Conservation (phyloP, 2,797 vertebrate genomes). For the Squalus acanthias region DNA sequence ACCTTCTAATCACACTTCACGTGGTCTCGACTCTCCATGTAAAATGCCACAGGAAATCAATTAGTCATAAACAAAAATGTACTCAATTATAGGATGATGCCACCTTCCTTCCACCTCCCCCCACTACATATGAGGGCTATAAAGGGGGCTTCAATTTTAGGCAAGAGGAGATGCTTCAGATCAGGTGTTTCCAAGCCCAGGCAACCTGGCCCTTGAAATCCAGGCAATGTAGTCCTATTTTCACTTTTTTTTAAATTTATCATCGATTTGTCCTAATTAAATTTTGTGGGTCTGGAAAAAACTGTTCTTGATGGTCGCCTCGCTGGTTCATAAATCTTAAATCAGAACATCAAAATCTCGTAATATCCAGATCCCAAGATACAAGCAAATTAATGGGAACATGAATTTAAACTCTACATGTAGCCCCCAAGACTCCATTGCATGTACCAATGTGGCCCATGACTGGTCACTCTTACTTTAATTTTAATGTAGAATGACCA, state of each 20-base stretch:
- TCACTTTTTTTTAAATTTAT: not conserved
- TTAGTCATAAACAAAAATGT: not conserved
- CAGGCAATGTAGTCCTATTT: not conserved
- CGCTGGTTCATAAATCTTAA: not conserved
- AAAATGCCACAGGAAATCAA: not conserved
- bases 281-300: not conserved
- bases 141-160: not conserved
- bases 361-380: not conserved
- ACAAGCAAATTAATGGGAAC: not conserved
- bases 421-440: not conserved
- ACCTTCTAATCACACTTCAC: not conserved
- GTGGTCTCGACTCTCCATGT: not conserved
- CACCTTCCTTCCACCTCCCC: not conserved
- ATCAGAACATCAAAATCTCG: not conserved
- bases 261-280: not conserved
- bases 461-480: not conserved
- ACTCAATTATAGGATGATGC: not conserved
- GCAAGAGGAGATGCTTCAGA: not conserved
- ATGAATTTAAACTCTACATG: no score
- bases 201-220: not conserved
- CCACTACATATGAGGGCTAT: not conserved
- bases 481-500: not conserved
- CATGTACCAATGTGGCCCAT: not conserved
- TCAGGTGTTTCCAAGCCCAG: not conserved
- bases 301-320: not conserved